Conservation (phyloP, 2,797 vertebrate species). For the Botia kubotai region DNA sequence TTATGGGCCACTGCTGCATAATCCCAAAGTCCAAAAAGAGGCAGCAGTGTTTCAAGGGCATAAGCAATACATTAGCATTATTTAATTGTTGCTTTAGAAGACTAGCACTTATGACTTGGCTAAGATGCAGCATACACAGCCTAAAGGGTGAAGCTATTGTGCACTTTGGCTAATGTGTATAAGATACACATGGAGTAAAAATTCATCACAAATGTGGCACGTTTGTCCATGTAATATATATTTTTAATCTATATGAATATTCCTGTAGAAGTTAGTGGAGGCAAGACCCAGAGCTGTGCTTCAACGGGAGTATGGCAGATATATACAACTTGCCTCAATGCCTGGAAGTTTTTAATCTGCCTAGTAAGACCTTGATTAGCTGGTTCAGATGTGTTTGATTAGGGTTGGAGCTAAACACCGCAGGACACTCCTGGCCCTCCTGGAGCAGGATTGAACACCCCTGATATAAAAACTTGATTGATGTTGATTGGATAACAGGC, state of each 20-base stretch:
- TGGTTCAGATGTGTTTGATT: too few species aligned
- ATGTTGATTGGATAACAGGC: background rate
- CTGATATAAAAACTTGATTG: background rate
- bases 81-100: conserved; percentile 47
- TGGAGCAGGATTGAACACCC: too few species aligned
- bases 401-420: too few species aligned
- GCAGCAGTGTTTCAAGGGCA: conserved; percentile 41
- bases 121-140: background rate
- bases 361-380: too few species aligned
- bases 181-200: background rate
- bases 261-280: background rate
- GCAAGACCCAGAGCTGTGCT: background rate
- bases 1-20: conserved; percentile 52
- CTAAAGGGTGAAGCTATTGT: conserved; percentile 9
- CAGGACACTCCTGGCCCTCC: too few species aligned
- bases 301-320: background rate
- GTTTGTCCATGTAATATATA: background rate
- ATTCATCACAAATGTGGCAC: background rate
- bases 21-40: conserved; percentile 37
- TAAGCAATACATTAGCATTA: conserved; percentile 60
- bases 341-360: too few species aligned
- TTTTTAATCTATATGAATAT: background rate
- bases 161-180: background rate
- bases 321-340: background rate
- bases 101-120: conserved; percentile 23